Base-by-base conservation (phyloP, 23 tunicate genomes). In the Diplosoma virens region DNA sequence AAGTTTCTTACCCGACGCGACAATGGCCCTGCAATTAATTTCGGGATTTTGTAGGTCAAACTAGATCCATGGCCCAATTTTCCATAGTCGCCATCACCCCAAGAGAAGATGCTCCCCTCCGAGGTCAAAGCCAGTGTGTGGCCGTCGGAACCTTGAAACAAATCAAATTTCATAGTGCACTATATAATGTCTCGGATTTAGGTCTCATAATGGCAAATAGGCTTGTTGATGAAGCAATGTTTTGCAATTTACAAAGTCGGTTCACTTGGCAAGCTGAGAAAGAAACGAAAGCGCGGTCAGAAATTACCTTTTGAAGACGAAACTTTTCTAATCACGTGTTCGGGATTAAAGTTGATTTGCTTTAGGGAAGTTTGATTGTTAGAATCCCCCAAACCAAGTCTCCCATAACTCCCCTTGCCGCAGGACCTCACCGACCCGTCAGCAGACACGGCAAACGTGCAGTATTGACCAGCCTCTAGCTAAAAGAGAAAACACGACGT, bases 1-100 rank as follows among this genome's bases (percentile, higher is more conserved):
- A 58, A 58, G 21, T 6, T n/a, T 29, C 78, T 73, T 73, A 90
- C 97, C 71, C 89, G 65, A 35, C 84, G 35, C 22, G 87, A 36
- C 26, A 92, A 58, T 2, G 97, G 86, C 20, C 97, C 91, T 18
- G 68, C 77, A 46, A 92, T 85, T 11, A 92, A 34, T 31, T 82
- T 85, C 1, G 97, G 97, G 27, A 33, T 48, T 53, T 92, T 92
- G 22, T 92, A 82, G 28, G 97, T 92, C 61, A 88, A 60, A 29
- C 97, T 83, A 1, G 93, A 92, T 0, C 97, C 97, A 58, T 92
- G 97, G 4, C 97, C 97, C 55, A 92, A 69, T 85, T 92, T 92
- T 33, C 97, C 97, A 71, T 92, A 92, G 59, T 95, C 99, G 17
- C 99, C 99, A 71, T 95, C 99, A 17, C 99, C 99, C 99, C 99